A percentile compares a stretch with the other conserved stretches of the same genome.
Conservation (phyloP, 2,113 vertebrate genomes). For the Chiloscyllium plagiosum region DNA sequence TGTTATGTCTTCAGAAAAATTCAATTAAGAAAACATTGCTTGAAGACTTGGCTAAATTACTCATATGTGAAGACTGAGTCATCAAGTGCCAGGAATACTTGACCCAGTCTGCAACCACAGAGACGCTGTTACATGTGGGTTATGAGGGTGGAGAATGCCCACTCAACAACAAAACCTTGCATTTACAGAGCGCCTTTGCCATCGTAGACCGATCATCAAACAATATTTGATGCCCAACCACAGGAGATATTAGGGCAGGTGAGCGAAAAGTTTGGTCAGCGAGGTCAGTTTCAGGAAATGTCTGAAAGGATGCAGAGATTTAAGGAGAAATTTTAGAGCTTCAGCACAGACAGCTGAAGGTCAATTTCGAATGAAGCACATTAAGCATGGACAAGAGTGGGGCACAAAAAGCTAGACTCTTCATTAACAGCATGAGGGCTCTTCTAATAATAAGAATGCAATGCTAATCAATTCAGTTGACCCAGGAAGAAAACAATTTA, state of each 20-base stretch:
- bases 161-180: background rate
- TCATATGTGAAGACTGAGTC: background rate
- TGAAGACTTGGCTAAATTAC: background rate
- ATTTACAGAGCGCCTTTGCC: background rate
- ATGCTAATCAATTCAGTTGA: background rate
- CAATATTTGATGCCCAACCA: too few species aligned
- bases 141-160: conserved; percentile 14
- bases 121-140: conserved; percentile 2
- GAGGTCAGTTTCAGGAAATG: background rate
- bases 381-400: background rate
- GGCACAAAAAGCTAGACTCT: background rate
- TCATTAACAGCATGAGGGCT: background rate
- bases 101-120: background rate
- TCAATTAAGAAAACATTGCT: conserved; percentile 19
- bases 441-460: background rate
- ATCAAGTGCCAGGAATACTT: conserved; percentile 5
- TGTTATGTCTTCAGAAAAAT: conserved; percentile 30
- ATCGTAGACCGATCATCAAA: background rate
- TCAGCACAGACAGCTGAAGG: background rate
- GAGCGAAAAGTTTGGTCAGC: background rate
- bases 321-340: background rate
- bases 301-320: too few species aligned
- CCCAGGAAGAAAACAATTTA: too few species aligned
- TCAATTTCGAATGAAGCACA: too few species aligned
- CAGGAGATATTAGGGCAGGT: background rate